Evolutionary conservation across 2,888 invertebrate genomes (phyloP), one percentile per base, ranked within the genome.

Genomic region (Athalia rosae): DNA sequence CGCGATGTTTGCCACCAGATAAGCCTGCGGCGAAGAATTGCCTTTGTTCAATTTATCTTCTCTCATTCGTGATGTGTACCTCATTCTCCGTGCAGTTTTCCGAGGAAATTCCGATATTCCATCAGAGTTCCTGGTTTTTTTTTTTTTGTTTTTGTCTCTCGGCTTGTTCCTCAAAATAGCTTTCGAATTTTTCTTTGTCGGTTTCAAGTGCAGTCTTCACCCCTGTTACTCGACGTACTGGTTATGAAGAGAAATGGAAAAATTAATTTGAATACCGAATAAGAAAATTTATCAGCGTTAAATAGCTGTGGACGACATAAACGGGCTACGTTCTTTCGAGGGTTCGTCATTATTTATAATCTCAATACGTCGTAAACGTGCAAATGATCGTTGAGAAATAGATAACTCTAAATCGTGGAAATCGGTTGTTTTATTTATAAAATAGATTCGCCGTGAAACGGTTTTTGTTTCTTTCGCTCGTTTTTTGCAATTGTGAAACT

Each of bases 21-120:
- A 56, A 58, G 43, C 58, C 71, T 58, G 43, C 56, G 58, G 58
- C 45, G 56, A 71, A 43, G 71, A 71, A 71, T 41, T 7, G 15
- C 58, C 58, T 71, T 71, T 71, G 71, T 71, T 71, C 71, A 45
- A 71, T 71, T 71, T 71, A 67, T 71, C 45, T 71, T 56, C 56
- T 58, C 56, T 45, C 56, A 58, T 71, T 71, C 56, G 50, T 58
- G 43, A 71, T 71, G 58, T 71, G 43, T 56, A 56, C 43, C n/a
- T 56, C 41, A 58, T 58, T 45, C 58, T 58, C 71, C 43, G 71
- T 58, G 56, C 13, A 58, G 13, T 45, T 71, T 11, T 45, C 43
- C 56, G 43, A 45, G n/a, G 45, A 71, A 56, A 71, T 58, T 58
- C 45, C 45, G 41, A 67, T 58, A 58, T 58, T 45, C 45, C 13